Conservation (phyloP, 2,797 vertebrate genomes). For the Merluccius polli region DNA sequence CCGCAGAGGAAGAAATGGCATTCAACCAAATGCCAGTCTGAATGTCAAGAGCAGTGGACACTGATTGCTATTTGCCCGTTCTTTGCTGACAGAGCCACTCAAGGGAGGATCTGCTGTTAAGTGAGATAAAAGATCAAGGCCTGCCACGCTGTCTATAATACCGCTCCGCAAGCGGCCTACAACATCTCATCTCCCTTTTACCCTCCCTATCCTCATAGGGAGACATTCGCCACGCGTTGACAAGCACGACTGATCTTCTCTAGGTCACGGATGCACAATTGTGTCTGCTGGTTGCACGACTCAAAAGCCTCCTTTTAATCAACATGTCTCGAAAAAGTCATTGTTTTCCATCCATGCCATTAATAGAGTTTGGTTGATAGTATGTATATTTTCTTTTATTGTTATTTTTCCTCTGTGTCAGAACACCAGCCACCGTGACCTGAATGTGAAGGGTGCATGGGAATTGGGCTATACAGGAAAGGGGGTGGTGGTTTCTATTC, state of each 20-base stretch:
- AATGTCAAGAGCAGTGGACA: conserved; percentile 45
- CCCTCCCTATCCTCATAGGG: conserved; percentile 2
- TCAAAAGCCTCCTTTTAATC: not conserved
- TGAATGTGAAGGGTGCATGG: conserved; percentile 94
- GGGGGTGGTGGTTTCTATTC: conserved; percentile 93
- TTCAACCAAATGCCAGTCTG: conserved; percentile 58
- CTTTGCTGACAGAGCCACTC: conserved; percentile 18
- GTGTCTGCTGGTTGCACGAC: not conserved
- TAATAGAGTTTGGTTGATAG: conserved; percentile 24
- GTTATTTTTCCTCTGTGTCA: conserved; percentile 55
- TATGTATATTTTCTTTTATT: conserved; percentile 34
- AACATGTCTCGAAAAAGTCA: not conserved
- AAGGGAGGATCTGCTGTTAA: conserved; percentile 21
- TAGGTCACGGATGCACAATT: not conserved
- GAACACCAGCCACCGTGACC: conserved; percentile 86
- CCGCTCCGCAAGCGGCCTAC: not conserved
- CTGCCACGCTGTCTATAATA: not conserved
- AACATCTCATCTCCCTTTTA: conserved; percentile 1
- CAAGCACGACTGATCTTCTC: not conserved
- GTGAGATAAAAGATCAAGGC: conserved; percentile 16
- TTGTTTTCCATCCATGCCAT: not conserved
- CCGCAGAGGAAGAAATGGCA: conserved; percentile 28
- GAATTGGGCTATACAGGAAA: conserved; percentile 88
- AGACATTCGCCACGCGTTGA: not conserved
- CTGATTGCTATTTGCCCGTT: conserved; percentile 22